A percentile compares a stretch with the other conserved stretches of the same genome.
phyloP scores from a whole-genome alignment of 2,888 invertebrate genomes.

The Callinectes sapidus region DNA sequence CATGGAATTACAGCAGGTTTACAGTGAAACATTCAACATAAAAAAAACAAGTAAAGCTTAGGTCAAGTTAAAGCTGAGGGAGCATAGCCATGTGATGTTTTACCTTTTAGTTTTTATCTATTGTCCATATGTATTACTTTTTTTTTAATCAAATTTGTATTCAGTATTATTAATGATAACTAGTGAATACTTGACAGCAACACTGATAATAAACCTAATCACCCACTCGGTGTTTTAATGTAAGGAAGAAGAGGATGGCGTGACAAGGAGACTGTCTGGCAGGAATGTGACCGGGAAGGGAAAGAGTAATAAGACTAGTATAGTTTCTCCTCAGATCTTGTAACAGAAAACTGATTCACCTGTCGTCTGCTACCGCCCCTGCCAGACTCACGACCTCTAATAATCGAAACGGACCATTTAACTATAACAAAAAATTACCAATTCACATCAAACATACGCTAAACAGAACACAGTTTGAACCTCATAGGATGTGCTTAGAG shows the following conservation, averaged over 20 bases:
- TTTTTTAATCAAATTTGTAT: neutral
- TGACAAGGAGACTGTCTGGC: neutral
- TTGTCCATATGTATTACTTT: neutral
- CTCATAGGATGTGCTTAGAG: neutral
- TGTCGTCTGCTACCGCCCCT: conserved; percentile 48
- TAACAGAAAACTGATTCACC: conserved; percentile 59
- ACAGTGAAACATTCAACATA: neutral
- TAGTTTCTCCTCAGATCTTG: neutral
- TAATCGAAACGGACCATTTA: neutral
- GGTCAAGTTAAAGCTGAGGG: neutral
- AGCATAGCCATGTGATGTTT: neutral
- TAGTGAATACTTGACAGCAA: neutral
- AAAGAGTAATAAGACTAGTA: neutral
- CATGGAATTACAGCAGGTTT: neutral
- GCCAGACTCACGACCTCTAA: conserved; percentile 38
- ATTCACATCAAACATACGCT: neutral
- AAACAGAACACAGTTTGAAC: neutral
- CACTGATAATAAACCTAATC: neutral
- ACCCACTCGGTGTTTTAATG: neutral
- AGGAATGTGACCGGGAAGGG: neutral
- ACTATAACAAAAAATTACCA: neutral
- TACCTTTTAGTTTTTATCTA: neutral
- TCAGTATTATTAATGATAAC: conserved; percentile 19
- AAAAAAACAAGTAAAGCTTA: neutral
- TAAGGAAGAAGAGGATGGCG: neutral